phyloP scores from a whole-genome alignment of 1,140 invertebrate species.

The Mercenaria mercenaria region DNA sequence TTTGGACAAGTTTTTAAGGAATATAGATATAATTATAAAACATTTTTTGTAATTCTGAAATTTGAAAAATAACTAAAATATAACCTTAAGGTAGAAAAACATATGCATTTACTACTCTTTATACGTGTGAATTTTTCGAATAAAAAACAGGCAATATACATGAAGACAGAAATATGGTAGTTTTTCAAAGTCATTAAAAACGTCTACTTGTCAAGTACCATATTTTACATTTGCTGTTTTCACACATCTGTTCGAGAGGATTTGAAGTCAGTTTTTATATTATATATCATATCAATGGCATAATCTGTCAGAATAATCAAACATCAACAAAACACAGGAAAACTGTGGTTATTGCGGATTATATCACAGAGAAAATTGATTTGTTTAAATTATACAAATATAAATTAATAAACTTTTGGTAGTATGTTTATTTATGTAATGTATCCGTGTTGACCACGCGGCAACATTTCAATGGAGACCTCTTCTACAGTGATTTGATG shows the following conservation, averaged over 20 bases:
- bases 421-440: neutral
- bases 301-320: neutral
- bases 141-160: neutral
- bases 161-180: neutral
- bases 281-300: conserved; percentile 4
- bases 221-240: conserved; percentile 5
- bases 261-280: neutral
- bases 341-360: neutral
- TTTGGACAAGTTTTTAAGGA: no score
- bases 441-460: neutral
- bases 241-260: neutral
- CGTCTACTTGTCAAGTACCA: neutral
- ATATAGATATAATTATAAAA: no score
- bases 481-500: neutral
- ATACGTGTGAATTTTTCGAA: no score
- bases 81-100: no score
- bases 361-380: neutral
- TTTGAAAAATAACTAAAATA: no score
- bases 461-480: neutral
- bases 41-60: no score
- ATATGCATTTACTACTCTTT: no score
- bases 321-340: neutral
- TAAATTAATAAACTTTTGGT: neutral
- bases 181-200: neutral
- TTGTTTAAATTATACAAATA: neutral